phyloP scores from a whole-genome alignment of 2,797 vertebrate genomes.

The Synaphobranchus kaupii region DNA sequence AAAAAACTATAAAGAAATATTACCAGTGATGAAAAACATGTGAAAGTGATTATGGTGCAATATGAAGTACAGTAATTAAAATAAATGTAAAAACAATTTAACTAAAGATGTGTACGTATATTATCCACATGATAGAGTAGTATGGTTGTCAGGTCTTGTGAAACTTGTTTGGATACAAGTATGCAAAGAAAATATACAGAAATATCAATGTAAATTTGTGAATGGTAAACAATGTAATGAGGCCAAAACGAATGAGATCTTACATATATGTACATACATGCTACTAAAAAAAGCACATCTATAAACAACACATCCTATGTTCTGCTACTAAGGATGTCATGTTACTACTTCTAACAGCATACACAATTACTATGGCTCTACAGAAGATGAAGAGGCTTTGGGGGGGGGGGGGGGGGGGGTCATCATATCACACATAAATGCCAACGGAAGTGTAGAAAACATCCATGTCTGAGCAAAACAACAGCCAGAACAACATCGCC shows the following conservation, averaged over 20 bases:
- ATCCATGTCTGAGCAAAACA: constrained; percentile 5
- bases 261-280: neutral
- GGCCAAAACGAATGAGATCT: neutral
- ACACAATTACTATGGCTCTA: neutral
- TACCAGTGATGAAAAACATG: neutral
- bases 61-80: neutral
- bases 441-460: neutral
- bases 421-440: neutral
- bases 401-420: too few species aligned
- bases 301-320: neutral
- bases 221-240: neutral
- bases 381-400: neutral
- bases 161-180: neutral
- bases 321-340: too few species aligned
- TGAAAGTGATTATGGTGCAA: neutral
- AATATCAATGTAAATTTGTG: neutral
- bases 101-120: neutral
- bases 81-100: neutral
- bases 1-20: neutral
- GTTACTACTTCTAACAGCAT: neutral
- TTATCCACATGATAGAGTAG: neutral
- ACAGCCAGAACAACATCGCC: neutral
- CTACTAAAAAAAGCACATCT: neutral
- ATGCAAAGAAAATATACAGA: neutral
- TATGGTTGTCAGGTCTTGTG: neutral